Percentiles rank a stretch among this genome's conserved stretches.
Evolutionary conservation across 2,797 vertebrate species (phyloP).

Genomic region (Craterocephalus amniculus): DNA sequence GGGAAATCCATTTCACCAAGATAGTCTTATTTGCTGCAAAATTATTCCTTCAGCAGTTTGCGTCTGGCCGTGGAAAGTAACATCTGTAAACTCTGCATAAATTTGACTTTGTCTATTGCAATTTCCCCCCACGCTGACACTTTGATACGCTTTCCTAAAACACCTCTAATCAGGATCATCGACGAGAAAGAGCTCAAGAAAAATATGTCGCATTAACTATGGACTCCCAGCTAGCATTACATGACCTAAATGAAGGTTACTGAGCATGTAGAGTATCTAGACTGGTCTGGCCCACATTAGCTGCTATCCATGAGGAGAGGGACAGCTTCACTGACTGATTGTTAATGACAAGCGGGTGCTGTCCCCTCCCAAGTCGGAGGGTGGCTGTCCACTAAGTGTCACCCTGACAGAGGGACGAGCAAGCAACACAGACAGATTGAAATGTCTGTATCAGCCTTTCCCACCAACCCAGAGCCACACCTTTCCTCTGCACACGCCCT

Average conservation of each 20-base stretch:
- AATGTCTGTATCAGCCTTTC: constrained; percentile 66
- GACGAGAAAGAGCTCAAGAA: constrained; percentile 33
- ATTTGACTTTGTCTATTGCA: constrained; percentile 64
- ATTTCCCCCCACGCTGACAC: constrained; percentile 25
- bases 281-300: constrained; percentile 48
- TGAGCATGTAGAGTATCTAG: constrained; percentile 10
- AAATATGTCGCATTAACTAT: constrained; percentile 20
- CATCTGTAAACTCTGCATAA: constrained; percentile 50
- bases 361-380: constrained; percentile 55
- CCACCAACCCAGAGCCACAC: constrained; percentile 42
- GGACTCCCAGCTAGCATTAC: constrained; percentile 20
- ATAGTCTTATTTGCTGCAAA: constrained; percentile 45
- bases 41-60: constrained; percentile 66
- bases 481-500: constrained; percentile 24
- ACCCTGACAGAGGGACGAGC: constrained; percentile 61
- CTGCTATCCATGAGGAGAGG: constrained; percentile 46
- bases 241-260: constrained; percentile 58
- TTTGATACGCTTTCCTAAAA: constrained; percentile 23
- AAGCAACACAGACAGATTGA: constrained; percentile 65
- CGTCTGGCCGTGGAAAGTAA: constrained; percentile 41
- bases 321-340: constrained; percentile 67
- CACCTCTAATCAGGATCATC: constrained; percentile 37
- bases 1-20: constrained; percentile 65
- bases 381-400: constrained; percentile 51
- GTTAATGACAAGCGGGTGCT: constrained; percentile 63